Evolutionary conservation across 2,888 invertebrate species (phyloP).

Genomic region (Papilio elwesi): DNA sequence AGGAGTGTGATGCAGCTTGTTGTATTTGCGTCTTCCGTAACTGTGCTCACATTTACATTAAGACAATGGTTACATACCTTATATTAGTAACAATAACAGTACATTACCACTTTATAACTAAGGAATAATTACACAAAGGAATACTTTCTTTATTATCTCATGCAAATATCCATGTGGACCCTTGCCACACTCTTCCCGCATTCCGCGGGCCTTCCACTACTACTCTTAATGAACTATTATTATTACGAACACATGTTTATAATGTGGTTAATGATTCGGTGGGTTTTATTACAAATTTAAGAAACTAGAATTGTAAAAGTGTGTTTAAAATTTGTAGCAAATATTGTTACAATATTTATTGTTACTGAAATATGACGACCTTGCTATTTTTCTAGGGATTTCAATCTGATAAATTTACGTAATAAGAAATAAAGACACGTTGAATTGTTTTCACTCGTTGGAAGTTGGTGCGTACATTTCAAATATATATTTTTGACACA

Average conservation of each 20-base stretch:
- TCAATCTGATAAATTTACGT: not conserved
- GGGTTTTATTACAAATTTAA: not conserved
- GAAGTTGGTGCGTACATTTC: constrained; percentile 23
- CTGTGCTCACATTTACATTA: constrained; percentile 66
- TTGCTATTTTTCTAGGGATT: not conserved
- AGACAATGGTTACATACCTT: constrained; percentile 59
- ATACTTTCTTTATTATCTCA: constrained; percentile 29
- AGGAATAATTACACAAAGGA: constrained; percentile 42
- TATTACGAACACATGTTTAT: not conserved
- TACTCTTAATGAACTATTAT: not conserved
- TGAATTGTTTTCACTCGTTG: not conserved
- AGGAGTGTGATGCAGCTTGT: constrained; percentile 74
- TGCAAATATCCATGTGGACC: constrained; percentile 25
- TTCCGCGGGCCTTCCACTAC: constrained; percentile 1
- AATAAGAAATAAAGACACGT: not conserved
- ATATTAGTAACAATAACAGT: constrained; percentile 56
- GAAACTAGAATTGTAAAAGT: not conserved
- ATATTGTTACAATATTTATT: not conserved
- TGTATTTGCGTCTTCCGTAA: constrained; percentile 80
- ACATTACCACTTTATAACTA: constrained; percentile 51
- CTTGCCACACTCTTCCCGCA: constrained; percentile 30
- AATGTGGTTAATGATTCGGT: not conserved
- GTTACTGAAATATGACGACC: not conserved
- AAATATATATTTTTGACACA: constrained; percentile 38
- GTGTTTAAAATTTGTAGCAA: not conserved